phyloP scores from a whole-genome alignment of 2,888 invertebrate species.

The Rhorus exstirpatorius region DNA sequence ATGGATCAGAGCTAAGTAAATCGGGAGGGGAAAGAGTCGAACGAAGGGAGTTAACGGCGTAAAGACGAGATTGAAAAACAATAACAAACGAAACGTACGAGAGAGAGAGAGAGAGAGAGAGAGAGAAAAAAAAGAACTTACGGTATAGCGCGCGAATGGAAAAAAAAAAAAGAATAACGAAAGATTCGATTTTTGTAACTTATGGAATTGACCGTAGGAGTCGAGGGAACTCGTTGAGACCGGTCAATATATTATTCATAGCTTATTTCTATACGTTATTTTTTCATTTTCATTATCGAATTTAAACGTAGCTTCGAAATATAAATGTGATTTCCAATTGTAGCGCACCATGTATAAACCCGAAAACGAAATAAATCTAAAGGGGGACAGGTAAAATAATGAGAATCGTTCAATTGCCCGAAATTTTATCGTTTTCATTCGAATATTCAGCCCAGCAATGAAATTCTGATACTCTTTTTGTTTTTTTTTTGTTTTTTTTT shows the following conservation, averaged over 20 bases:
- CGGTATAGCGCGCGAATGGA: slow-evolving; percentile 31
- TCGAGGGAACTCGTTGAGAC: no score
- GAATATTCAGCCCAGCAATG: no score
- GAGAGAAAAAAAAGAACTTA: slow-evolving; percentile 45
- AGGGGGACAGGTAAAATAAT: slow-evolving; percentile 73
- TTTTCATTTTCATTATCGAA: slow-evolving; percentile 82
- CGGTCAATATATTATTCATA: slow-evolving; percentile 83
- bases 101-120: slow-evolving; percentile 12
- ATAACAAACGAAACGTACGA: no score
- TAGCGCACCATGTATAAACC: slow-evolving; percentile 82
- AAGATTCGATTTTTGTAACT: slow-evolving; percentile 79
- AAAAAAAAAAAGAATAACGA: slow-evolving; percentile 47
- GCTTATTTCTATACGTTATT: slow-evolving; percentile 85
- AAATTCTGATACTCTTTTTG: no score
- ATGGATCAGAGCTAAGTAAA: slow-evolving; percentile 91
- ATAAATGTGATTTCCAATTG: slow-evolving; percentile 80
- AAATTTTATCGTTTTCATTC: no score
- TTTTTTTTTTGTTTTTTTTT: no score
- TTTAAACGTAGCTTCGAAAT: slow-evolving; percentile 79
- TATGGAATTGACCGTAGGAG: slow-evolving; percentile 74
- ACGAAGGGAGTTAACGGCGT: slow-evolving; percentile 10
- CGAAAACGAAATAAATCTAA: slow-evolving; percentile 80
- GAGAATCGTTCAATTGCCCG: slow-evolving; percentile 27
- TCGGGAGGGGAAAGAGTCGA: background rate
- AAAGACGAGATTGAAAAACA: slow-evolving; percentile 24